Evolutionary conservation across 1,140 invertebrate species (phyloP), one percentile per base, ranked within the genome.

Genomic region (Aphaenogaster rudis): DNA sequence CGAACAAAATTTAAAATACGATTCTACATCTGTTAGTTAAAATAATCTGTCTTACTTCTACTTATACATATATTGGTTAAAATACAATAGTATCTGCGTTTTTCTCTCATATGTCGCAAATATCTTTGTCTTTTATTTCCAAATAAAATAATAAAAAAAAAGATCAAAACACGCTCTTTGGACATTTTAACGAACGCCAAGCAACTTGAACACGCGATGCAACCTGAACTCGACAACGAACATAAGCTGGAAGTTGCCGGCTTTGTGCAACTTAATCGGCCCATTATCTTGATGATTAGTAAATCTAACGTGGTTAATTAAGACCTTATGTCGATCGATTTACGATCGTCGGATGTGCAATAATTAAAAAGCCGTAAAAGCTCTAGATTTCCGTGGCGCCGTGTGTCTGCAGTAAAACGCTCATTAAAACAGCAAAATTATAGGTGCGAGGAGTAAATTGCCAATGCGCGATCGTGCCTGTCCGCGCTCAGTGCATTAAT

Each of bases 291-390:
- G 48, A 85, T 17, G 69, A 82, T 82, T 84, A 82, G 66, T 45
- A 84, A 74, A 84, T 74, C 28, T 61, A 57, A 69, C n/a, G 69
- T 45, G 52, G 66, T 84, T 74, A 84, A 84, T 84, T 84, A 74
- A 74, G 80, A 74, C 42, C 50, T 82, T 36, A 74, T 42, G 67
- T 50, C 39, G 80, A 71, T 84, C 67, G 69, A 84, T 61, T 74
- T 84, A 84, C 39, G 80, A 82, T 82, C 52, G 33, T 39, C 52
- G 66, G 69, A 84, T 74, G 59, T 64, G n/a, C 52, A 48, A 86
- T 85, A 77, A 86, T 86, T 86, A 86, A 50, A 66, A 66, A 66
- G 59, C 9, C n/a, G 33, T 85, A 76, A 54, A 86, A 78, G 36
- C 9, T 66, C 33, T 63, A 78, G 42, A 52, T 78, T 77, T 86